Percentiles rank a stretch among this genome's conserved stretches.
These are phyloP conservation scores for Drosophila tropicalis DNA, from an alignment of 1,140 invertebrate species.

Conservation along the genomic window DNA sequence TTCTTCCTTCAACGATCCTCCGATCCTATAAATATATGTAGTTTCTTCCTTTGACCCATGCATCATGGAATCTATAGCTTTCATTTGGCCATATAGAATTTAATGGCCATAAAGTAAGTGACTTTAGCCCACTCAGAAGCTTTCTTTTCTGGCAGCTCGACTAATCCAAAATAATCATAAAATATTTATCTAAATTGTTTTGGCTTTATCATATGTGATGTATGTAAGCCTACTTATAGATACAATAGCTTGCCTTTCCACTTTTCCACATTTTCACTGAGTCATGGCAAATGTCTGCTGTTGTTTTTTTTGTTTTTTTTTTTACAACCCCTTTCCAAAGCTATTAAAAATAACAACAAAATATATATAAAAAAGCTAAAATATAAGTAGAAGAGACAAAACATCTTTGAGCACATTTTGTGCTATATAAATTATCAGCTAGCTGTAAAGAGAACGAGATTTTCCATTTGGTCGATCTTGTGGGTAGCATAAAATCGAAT, in stretches of 20 bases:
- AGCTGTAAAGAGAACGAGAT: conserved; percentile 29
- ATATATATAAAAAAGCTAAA: background rate
- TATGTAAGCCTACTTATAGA: background rate
- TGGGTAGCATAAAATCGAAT: conserved; percentile 26
- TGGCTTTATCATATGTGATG: too few species aligned
- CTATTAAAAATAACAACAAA: conserved; percentile 39
- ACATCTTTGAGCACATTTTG: conserved; percentile 52
- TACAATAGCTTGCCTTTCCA: background rate
- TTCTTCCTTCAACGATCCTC: too few species aligned
- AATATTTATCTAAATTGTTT: conserved; percentile 8
- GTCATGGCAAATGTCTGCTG: background rate
- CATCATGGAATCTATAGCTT: too few species aligned
- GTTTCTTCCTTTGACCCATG: too few species aligned
- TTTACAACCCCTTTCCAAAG: conserved; percentile 12
- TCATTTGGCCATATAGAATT: background rate
- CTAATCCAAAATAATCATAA: background rate
- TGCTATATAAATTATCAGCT: conserved; percentile 66
- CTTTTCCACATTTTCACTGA: conserved; percentile 8
- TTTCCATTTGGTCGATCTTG: conserved; percentile 30
- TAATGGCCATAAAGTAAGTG: background rate
- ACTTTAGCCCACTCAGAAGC: background rate
- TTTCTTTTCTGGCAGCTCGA: background rate
- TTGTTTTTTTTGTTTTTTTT: background rate
- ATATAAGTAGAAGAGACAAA: background rate
- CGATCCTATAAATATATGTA: too few species aligned